These are phyloP conservation scores for Lagopus muta DNA, from an alignment of 2,113 vertebrate species.

Conservation along the genomic window DNA sequence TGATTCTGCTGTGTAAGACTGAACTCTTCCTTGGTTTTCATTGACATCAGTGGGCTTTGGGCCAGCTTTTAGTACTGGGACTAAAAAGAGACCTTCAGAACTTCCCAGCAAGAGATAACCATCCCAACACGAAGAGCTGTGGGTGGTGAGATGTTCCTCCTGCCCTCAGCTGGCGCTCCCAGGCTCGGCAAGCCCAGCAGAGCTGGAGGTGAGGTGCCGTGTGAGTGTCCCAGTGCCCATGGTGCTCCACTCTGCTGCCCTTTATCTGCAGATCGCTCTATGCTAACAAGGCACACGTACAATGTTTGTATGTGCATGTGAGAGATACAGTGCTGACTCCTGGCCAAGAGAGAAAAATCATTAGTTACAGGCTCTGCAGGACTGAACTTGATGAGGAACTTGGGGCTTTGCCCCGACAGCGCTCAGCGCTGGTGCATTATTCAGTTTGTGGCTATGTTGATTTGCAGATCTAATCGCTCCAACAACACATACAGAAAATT, in stretches of 20 bases:
- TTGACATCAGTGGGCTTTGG: fast-evolving
- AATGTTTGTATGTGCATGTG: slow-evolving; percentile 64
- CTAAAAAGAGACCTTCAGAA: not conserved
- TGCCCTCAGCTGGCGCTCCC: fast-evolving
- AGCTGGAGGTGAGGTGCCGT: fast-evolving
- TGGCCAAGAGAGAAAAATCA: slow-evolving; percentile 65
- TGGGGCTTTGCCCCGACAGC: slow-evolving; percentile 48
- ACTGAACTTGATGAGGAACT: slow-evolving; percentile 62
- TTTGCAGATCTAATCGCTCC: slow-evolving; percentile 72
- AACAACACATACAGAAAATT: slow-evolving; percentile 69
- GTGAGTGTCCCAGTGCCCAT: fast-evolving
- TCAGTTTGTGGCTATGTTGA: slow-evolving; percentile 69
- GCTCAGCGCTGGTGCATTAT: slow-evolving; percentile 54
- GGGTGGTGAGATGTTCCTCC: not conserved
- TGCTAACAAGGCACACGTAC: slow-evolving; percentile 68
- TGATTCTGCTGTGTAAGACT: not conserved
- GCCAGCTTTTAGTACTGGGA: not conserved
- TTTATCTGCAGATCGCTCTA: slow-evolving; percentile 39
- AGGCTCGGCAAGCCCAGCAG: fast-evolving
- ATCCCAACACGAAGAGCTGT: fast-evolving
- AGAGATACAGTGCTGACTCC: slow-evolving; percentile 42
- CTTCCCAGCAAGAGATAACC: fast-evolving
- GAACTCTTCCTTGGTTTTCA: not conserved
- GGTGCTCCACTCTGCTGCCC: not conserved
- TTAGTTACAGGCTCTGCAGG: slow-evolving; percentile 72